A percentile compares a stretch with the other conserved stretches of the same genome.
phyloP scores from a whole-genome alignment of 2,113 vertebrate species.

The Sapayoa aenigma region DNA sequence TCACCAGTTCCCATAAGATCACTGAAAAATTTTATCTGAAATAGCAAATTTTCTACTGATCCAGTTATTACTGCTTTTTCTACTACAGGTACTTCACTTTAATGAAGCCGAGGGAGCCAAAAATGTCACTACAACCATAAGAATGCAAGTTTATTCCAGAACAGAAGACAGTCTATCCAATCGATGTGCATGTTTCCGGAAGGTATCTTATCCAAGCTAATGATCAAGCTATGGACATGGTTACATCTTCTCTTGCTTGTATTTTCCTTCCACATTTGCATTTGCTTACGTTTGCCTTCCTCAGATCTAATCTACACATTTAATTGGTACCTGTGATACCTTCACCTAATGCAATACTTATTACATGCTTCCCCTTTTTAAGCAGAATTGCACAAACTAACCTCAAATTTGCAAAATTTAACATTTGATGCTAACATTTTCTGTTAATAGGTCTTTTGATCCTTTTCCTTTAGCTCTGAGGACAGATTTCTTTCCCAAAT shows the following conservation, averaged over 20 bases:
- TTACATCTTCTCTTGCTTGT: background rate
- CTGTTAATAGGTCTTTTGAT: background rate
- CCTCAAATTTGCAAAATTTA: background rate
- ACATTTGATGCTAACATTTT: background rate
- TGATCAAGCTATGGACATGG: background rate
- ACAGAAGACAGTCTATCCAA: background rate
- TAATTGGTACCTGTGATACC: background rate
- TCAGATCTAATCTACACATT: background rate
- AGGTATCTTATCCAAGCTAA: conserved; percentile 11
- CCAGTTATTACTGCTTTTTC: background rate
- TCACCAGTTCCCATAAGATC: background rate
- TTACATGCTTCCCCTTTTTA: background rate
- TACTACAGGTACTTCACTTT: conserved; percentile 42
- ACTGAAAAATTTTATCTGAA: background rate
- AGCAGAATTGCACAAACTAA: background rate
- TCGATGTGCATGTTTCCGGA: background rate
- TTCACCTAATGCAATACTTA: background rate
- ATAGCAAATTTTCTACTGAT: background rate
- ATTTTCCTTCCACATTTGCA: background rate
- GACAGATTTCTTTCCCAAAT: background rate
- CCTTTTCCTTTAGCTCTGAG: background rate
- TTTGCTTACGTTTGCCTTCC: background rate
- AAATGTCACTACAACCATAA: conserved; percentile 32
- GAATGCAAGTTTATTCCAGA: conserved; percentile 35
- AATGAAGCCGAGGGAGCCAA: conserved; percentile 11